Evolutionary conservation across 64 coral and sea anemone genomes (phyloP).

Genomic region (Dendrophyllia cribrosa): DNA sequence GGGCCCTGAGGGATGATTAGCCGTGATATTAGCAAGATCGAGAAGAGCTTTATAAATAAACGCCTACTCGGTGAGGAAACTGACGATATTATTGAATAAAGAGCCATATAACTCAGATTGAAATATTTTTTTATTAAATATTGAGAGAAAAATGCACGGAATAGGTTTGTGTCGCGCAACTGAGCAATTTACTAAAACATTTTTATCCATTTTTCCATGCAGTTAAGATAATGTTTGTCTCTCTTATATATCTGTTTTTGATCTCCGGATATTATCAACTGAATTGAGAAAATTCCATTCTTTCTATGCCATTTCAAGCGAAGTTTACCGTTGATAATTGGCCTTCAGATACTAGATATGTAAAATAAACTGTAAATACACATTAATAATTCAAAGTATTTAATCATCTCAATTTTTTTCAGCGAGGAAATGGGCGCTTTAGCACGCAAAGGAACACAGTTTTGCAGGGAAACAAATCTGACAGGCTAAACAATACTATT

Average conservation of each 20-base stretch:
- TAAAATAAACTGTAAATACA: not conserved
- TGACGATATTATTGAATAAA: too few relatives aligned
- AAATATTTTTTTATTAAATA: too few relatives aligned
- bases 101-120: too few relatives aligned
- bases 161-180: too few relatives aligned
- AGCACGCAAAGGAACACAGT: not conserved
- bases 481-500: too few relatives aligned
- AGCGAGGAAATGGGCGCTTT: not conserved
- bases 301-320: not conserved
- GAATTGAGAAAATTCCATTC: not conserved
- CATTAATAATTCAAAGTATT: slow-evolving; percentile 11
- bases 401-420: not conserved
- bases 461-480: not conserved
- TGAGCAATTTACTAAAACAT: too few relatives aligned
- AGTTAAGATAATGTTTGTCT: not conserved
- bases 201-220: slow-evolving; percentile 2
- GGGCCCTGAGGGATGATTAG: not conserved
- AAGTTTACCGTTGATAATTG: not conserved
- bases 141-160: too few relatives aligned
- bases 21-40: not conserved
- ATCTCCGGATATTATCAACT: not conserved
- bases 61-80: not conserved
- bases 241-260: too few relatives aligned
- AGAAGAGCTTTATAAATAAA: not conserved
- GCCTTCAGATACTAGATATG: not conserved